Evolutionary conservation across 2,888 invertebrate genomes (phyloP).

Genomic region (Phortica okadai): DNA sequence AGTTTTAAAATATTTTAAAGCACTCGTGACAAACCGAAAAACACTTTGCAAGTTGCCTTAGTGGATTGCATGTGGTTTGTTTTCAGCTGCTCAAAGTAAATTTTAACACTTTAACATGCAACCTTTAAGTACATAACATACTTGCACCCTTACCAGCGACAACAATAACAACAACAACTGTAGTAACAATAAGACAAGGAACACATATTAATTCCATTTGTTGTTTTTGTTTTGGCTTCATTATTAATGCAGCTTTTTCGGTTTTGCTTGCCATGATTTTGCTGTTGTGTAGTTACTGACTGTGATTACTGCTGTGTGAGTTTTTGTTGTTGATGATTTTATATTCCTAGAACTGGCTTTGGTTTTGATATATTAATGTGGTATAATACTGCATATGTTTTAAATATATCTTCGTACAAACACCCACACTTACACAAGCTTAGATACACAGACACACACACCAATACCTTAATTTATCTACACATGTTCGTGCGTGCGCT

Average conservation of each 20-base stretch:
- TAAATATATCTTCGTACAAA: conserved; percentile 8
- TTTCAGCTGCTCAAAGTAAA: too few relatives aligned
- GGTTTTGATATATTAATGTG: conserved; percentile 32
- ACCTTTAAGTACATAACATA: too few relatives aligned
- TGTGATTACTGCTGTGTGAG: not conserved
- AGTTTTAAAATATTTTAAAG: too few relatives aligned
- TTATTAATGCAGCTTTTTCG: conserved; percentile 29
- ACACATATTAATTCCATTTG: conserved; percentile 1
- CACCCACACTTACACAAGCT: not conserved
- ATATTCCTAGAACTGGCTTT: not conserved
- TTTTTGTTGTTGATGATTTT: not conserved
- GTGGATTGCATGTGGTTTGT: too few relatives aligned
- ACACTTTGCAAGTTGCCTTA: too few relatives aligned
- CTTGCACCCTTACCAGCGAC: too few relatives aligned
- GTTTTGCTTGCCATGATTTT: not conserved
- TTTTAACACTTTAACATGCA: too few relatives aligned
- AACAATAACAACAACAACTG: not conserved
- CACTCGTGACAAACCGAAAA: too few relatives aligned
- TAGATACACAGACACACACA: not conserved
- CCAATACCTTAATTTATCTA: not conserved
- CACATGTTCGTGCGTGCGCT: not conserved
- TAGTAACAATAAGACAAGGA: not conserved
- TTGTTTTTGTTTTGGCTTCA: conserved; percentile 4
- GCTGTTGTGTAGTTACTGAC: not conserved
- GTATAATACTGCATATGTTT: conserved; percentile 27